Conservation (phyloP, 2,113 vertebrate species). For the Cairina moschata region DNA sequence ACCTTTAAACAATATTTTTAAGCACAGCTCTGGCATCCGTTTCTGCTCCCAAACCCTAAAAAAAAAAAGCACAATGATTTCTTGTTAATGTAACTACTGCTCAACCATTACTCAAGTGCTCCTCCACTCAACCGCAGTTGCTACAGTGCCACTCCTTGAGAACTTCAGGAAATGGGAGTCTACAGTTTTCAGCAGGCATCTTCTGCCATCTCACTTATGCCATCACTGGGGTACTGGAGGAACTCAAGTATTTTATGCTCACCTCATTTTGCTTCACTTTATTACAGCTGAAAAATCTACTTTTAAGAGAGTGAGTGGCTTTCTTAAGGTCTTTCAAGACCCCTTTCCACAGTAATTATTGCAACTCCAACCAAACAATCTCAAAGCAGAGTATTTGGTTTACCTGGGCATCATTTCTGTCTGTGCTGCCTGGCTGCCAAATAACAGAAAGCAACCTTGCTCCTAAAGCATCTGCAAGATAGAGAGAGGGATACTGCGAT, state of each 20-base stretch:
- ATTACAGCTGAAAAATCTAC: not conserved
- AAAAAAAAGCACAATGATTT: not conserved
- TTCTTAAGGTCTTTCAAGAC: not conserved
- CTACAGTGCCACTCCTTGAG: accelerated
- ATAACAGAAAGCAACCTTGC: accelerated
- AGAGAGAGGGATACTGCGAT: accelerated
- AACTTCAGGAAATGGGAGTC: accelerated
- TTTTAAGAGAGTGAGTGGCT: not conserved
- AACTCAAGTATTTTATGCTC: not conserved
- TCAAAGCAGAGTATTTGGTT: not conserved
- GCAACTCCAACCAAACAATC: accelerated
- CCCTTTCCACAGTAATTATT: accelerated
- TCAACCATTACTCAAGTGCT: not conserved
- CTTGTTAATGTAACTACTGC: not conserved
- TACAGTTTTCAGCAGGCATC: not conserved
- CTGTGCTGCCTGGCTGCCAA: not conserved
- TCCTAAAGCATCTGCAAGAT: not conserved
- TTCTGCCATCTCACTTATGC: not conserved
- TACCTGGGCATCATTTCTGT: not conserved
- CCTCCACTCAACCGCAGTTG: accelerated
- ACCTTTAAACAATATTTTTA: not conserved
- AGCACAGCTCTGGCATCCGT: not conserved
- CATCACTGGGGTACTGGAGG: not conserved
- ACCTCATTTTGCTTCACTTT: not conserved
- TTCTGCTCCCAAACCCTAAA: not conserved